These are phyloP conservation scores for Penaeus monodon DNA, from an alignment of 2,888 invertebrate genomes.

Conservation along the genomic window DNA sequence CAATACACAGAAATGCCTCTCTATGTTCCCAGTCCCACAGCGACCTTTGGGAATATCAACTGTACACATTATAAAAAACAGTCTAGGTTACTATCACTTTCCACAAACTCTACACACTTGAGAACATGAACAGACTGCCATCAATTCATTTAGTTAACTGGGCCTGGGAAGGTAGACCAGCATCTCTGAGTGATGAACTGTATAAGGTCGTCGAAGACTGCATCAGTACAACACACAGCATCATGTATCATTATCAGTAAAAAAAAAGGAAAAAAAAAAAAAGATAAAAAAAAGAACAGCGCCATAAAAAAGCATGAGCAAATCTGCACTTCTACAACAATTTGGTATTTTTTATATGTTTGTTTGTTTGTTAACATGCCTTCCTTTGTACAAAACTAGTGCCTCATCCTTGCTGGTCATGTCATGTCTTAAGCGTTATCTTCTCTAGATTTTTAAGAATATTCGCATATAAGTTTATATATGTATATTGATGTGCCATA, in stretches of 20 bases:
- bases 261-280: constrained; percentile 23
- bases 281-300: constrained; percentile 18
- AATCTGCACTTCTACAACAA: constrained; percentile 51
- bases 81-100: no score
- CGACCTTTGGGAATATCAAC: no score
- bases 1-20: no score
- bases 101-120: no score
- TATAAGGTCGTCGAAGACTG: constrained; percentile 40
- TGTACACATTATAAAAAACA: no score
- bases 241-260: constrained; percentile 17
- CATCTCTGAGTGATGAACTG: constrained; percentile 24
- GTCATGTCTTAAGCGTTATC: constrained; percentile 28
- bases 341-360: constrained; percentile 33
- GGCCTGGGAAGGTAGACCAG: constrained; percentile 28
- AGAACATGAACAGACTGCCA: no score
- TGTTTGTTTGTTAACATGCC: constrained; percentile 23
- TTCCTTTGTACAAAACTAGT: constrained; percentile 49
- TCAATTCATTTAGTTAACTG: not conserved
- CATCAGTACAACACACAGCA: constrained; percentile 46
- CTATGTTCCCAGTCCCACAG: no score
- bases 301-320: constrained; percentile 36
- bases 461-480: not conserved
- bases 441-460: constrained; percentile 1
- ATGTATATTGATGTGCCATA: constrained; percentile 17
- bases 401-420: constrained; percentile 57